A percentile compares a stretch with the other conserved stretches of the same genome.
phyloP scores from a whole-genome alignment of 2,888 invertebrate species.

The Calephelis perditalis region DNA sequence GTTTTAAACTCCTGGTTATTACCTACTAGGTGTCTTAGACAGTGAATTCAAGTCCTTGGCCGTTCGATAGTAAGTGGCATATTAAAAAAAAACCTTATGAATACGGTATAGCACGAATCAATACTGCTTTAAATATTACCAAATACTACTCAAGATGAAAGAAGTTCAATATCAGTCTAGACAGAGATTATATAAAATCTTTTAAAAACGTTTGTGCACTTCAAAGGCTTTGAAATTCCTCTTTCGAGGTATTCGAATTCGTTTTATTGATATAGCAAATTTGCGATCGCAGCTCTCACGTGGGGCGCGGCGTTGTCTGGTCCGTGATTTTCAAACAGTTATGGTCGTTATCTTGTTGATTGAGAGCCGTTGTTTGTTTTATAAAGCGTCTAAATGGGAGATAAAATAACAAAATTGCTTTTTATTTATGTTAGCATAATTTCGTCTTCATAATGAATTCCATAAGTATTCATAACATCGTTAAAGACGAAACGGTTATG shows the following conservation, averaged over 20 bases:
- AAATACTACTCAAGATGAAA: conserved; percentile 39
- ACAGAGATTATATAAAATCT: conserved; percentile 70
- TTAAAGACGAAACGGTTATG: too few species aligned
- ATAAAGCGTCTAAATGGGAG: conserved; percentile 36
- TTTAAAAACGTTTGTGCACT: conserved; percentile 56
- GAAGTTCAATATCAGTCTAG: conserved; percentile 65
- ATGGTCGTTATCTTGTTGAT: conserved; percentile 43
- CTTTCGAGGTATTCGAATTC: conserved; percentile 34
- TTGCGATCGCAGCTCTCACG: conserved; percentile 51
- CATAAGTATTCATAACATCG: too few species aligned
- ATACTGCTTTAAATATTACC: too few species aligned
- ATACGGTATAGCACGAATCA: too few species aligned
- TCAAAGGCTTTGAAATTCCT: conserved; percentile 35
- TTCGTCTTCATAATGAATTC: conserved; percentile 12
- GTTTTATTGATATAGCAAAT: conserved; percentile 56
- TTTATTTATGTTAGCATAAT: conserved; percentile 24
- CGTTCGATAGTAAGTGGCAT: too few species aligned
- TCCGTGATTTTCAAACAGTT: conserved; percentile 45
- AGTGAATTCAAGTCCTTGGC: too few species aligned
- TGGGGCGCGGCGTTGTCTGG: conserved; percentile 51
- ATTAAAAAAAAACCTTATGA: too few species aligned
- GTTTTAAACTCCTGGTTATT: too few species aligned
- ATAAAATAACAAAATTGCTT: conserved; percentile 36
- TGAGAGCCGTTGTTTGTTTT: conserved; percentile 41
- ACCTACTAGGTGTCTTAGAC: too few species aligned